Evolutionary conservation across 1,140 invertebrate species (phyloP), one percentile per base, ranked within the genome.

Genomic region (Brachionus koreanus): DNA sequence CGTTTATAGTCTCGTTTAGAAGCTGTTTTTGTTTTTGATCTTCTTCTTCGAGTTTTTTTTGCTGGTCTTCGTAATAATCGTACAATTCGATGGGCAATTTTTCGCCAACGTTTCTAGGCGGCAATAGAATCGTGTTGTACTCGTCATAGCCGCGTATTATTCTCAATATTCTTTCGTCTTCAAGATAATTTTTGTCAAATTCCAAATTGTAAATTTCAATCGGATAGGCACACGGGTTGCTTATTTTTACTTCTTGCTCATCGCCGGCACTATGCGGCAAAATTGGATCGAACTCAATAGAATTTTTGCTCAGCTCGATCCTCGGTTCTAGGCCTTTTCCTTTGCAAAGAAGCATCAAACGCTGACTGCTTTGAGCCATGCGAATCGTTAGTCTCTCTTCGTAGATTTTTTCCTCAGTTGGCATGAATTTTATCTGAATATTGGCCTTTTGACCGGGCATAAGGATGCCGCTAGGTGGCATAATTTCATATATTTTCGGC

Each of bases 391-490:
- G 85, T 52, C 88, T 83, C 43, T 87, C 84, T 84, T 88, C 88
- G 84, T 88, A 88, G 67, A 12, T 33, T 46, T 52, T 63, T 75
- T 88, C 87, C 82, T 89, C 88, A 29, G 86, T 87, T 37, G 88
- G 88, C 87, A 88, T 88, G 75, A 88, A 89, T 83, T 89, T 89
- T 82, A 89, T 86, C 82, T 89, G 88, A 12, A 89, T 86, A 83
- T 88, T 88, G n/a, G 86, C 65, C 69, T 86, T 85, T 83, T 89
- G 87, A 5, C 86, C 86, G 12, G 87, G 87, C 83, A 87, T 77
- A 25, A 89, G 83, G 12, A 84, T 84, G 13, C 87, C 87, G 39
- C 84, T 85, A 5, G 86, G 84, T 7, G 88, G 88, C 85, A 89
- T 87, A 49, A 88, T 85, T 84, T 89, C 88, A 86, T 88, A 89